Conservation (phyloP, 2,797 vertebrate genomes). For the Chaetodon trifasciatus region DNA sequence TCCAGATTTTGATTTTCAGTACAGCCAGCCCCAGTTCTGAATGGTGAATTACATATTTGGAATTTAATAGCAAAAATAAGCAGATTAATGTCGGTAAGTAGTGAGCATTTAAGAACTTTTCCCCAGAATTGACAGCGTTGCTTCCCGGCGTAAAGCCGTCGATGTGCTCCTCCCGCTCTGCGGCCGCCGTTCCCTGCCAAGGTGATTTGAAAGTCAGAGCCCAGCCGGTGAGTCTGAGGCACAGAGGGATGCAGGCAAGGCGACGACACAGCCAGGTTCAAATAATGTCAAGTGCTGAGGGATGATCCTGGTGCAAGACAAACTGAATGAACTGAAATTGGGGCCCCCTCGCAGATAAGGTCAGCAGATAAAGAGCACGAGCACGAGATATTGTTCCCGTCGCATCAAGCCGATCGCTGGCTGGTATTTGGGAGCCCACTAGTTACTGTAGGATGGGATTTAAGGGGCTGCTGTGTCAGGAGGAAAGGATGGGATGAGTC, state of each 20-base stretch:
- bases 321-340: conserved; percentile 60
- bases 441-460: conserved; percentile 58
- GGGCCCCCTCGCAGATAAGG: conserved; percentile 58
- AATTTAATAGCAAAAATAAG: neutral
- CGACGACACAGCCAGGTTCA: conserved; percentile 65
- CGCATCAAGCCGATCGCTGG: conserved; percentile 23
- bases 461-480: conserved; percentile 62
- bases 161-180: conserved; percentile 12
- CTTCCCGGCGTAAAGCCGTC: conserved; percentile 1
- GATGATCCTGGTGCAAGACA: conserved; percentile 64
- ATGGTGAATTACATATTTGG: conserved; percentile 1
- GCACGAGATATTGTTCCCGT: conserved; percentile 54
- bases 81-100: neutral
- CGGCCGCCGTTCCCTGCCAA: conserved; percentile 51
- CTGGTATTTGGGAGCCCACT: conserved; percentile 60
- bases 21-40: neutral
- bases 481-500: conserved; percentile 62
- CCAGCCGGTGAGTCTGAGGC: conserved; percentile 64
- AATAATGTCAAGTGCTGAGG: conserved; percentile 71
- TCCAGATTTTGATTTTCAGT: conserved; percentile 12
- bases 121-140: neutral
- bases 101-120: conserved; percentile 13
- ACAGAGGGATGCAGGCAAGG: conserved; percentile 51
- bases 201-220: conserved; percentile 79
- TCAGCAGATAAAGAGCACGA: conserved; percentile 68